These are phyloP conservation scores for Sparus aurata DNA, from an alignment of 2,797 vertebrate species.

Conservation along the genomic window DNA sequence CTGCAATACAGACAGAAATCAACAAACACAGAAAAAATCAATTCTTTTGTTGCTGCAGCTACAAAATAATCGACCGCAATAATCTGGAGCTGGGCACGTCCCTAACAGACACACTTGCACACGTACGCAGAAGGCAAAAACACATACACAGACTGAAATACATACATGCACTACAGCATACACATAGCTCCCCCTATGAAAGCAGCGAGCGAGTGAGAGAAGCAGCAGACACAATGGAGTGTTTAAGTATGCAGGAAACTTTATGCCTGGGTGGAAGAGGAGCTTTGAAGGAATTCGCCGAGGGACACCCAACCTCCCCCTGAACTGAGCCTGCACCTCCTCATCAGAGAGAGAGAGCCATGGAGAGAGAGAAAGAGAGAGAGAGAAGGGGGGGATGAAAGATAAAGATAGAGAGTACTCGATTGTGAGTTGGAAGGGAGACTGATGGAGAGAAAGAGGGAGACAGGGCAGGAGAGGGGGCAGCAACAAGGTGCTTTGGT, in stretches of 20 bases:
- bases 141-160: slow-evolving; percentile 42
- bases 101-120: slow-evolving; percentile 30
- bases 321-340: slow-evolving; percentile 81
- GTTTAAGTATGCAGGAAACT: slow-evolving; percentile 84
- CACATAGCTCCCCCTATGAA: slow-evolving; percentile 53
- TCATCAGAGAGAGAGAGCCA: slow-evolving; percentile 70
- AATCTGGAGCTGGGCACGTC: slow-evolving; percentile 47
- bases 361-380: not conserved
- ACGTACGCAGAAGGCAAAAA: not conserved
- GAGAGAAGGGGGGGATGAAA: slow-evolving; percentile 24
- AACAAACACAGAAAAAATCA: slow-evolving; percentile 43
- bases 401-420: slow-evolving; percentile 52
- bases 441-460: slow-evolving; percentile 37
- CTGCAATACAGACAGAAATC: slow-evolving; percentile 49
- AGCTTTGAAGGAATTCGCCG: slow-evolving; percentile 85
- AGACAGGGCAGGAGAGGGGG: slow-evolving; percentile 33
- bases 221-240: slow-evolving; percentile 78
- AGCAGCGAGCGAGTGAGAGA: slow-evolving; percentile 55
- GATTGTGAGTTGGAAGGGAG: slow-evolving; percentile 48
- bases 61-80: slow-evolving; percentile 36
- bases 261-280: slow-evolving; percentile 79
- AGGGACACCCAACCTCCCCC: slow-evolving; percentile 83
- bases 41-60: slow-evolving; percentile 45
- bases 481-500: slow-evolving; percentile 58
- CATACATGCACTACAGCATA: slow-evolving; percentile 55